Conservation (phyloP, 1,140 invertebrate species). For the Thereuonema tuberculata region DNA sequence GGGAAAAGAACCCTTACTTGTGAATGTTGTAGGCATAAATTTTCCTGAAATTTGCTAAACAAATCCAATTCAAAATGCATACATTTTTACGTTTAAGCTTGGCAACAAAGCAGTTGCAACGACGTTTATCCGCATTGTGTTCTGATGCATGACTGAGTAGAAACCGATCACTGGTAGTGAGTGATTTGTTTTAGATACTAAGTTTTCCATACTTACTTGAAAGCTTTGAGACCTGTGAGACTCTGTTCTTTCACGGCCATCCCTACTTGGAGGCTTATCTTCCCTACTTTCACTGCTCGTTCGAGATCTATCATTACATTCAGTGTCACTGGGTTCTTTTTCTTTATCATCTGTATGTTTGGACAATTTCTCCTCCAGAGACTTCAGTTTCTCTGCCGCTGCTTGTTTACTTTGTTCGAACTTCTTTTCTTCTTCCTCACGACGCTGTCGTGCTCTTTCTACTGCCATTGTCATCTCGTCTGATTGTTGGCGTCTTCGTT, state of each 20-base stretch:
- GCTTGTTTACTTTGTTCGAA: conserved; percentile 42
- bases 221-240: neutral
- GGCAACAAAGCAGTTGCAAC: no score
- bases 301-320: conserved; percentile 41
- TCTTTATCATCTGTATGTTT: conserved; percentile 27
- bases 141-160: no score
- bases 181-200: no score
- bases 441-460: conserved; percentile 55
- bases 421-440: conserved; percentile 66
- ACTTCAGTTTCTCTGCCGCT: conserved; percentile 46
- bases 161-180: no score
- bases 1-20: no score
- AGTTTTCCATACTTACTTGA: no score
- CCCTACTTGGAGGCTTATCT: conserved; percentile 23
- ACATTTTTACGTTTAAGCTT: no score
- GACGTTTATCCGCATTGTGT: no score
- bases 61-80: no score
- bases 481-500: conserved; percentile 46
- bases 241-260: conserved; percentile 23
- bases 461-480: conserved; percentile 53
- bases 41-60: no score
- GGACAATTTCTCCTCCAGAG: conserved; percentile 42
- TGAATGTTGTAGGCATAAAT: no score
- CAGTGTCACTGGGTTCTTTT: conserved; percentile 18
- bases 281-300: conserved; percentile 42